A percentile compares a stretch with the other conserved stretches of the same genome.
phyloP scores from a whole-genome alignment of 2,888 invertebrate species.

The Dendrolimus houi region DNA sequence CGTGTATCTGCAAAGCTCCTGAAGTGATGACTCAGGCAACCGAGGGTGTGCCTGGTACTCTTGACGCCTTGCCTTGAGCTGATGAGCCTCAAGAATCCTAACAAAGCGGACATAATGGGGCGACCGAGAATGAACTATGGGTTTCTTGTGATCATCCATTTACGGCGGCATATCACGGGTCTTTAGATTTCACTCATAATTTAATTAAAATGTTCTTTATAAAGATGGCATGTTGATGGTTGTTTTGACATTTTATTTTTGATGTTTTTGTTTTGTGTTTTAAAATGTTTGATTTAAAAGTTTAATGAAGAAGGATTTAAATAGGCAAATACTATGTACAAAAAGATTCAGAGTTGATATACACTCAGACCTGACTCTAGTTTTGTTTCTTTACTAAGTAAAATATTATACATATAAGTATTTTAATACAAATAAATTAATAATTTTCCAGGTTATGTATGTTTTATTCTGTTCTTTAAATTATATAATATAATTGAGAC shows the following conservation, averaged over 20 bases:
- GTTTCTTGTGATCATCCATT: constrained; percentile 15
- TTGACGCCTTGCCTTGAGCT: constrained; percentile 20
- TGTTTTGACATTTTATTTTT: constrained; percentile 17
- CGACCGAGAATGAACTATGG: constrained; percentile 22
- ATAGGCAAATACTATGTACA: no score
- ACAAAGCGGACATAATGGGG: constrained; percentile 40
- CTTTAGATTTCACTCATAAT: constrained; percentile 22
- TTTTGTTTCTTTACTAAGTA: no score
- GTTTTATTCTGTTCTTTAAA: no score
- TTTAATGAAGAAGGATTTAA: neutral
- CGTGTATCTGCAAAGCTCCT: constrained; percentile 37
- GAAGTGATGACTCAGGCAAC: constrained; percentile 14
- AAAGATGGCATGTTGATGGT: constrained; percentile 38
- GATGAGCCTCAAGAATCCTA: constrained; percentile 29
- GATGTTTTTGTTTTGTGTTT: neutral
- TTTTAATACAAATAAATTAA: no score
- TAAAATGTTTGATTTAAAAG: constrained; percentile 28
- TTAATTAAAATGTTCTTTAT: constrained; percentile 18
- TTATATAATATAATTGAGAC: no score
- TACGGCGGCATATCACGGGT: constrained; percentile 30
- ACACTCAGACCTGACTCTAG: no score
- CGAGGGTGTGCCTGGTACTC: constrained; percentile 15
- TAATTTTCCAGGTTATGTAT: no score
- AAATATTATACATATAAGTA: no score
- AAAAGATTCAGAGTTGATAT: no score